Base-by-base conservation (phyloP, 2,888 invertebrate species). In the Drosophila mulleri region DNA sequence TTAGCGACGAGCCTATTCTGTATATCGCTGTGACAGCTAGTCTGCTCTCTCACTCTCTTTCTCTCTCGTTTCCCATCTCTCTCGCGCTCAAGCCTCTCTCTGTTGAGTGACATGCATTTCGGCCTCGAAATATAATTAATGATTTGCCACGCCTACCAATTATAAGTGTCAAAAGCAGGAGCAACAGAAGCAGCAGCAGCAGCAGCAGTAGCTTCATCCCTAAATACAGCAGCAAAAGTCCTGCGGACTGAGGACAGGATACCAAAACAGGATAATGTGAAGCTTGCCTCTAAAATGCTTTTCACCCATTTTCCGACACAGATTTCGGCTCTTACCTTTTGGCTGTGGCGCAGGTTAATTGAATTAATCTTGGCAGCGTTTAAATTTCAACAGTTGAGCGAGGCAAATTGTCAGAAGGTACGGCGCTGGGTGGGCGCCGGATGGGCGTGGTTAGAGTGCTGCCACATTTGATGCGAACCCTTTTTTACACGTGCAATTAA, bases 401-500 rank as follows among this genome's bases (percentile, higher is more conserved):
- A 23, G 29, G 39, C 23, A 50, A 50, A 32, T 32, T 50, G 26
- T 18, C 45, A 29, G 3, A 23, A 26, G 23, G 14, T 11, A 11
- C 9, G 3, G 14, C 4, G 14, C 12, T 0, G 35, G 9, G 11
- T 1, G 1, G 29, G 11, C 12, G 9, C 3, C 26, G 2, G 29
- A 9, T 41, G 37, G 11, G 14, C 20, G 29, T 47, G 35, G 66
- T 3, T 48, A 39, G 68, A 79, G 61, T 86, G 71, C 68, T 78
- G 64, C 54, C 66, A 58, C 62, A 69, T 69, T 86, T 67, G 60
- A 67, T 67, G 29, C 54, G 72, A 77, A 78, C 82, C 81, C 88
- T 72, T 88, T 88, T 88, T 88, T 81, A 75, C 86, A 82, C 78
- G 75, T 80, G 72, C 86, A 89, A 88, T 89, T 89, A 87, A 86